Evolutionary conservation across 2,797 vertebrate species (phyloP), one percentile per base, ranked within the genome.

Genomic region (Sebastes melanostomus): DNA sequence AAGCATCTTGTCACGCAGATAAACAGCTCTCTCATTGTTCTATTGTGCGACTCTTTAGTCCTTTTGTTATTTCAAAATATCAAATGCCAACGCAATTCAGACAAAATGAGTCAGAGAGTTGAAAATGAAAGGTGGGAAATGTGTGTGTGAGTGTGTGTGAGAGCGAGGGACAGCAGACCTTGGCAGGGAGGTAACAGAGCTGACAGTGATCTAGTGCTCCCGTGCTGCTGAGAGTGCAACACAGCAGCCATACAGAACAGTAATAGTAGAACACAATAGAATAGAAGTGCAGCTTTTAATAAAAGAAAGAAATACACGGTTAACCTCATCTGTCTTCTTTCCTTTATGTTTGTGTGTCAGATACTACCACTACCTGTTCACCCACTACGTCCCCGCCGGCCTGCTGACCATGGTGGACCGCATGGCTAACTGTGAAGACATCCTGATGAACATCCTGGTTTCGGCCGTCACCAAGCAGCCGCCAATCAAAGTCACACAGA

Each of bases 291-390:
- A 52, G 18, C 46, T 50, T 70, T 67, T 72, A n/a, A 55, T 72
- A 56, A 24, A 60, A 25, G 16, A 38, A 55, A 29, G 7, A 60
- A 36, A 84, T 10, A 32, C 70, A 61, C 18, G 27, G 55, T 71
- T 58, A 55, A 36, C 29, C 58, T 66, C 12, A 8, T 62, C 61
- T 63, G 10, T 59, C 18, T 27, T 50, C 27, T 9, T 63, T 18
- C 5, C 16, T 78, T 11, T 75, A 0, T 38, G 16, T 20, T 0
- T 75, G 30, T 50, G 2, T 18, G n/a, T 22, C 92, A 98, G 97
- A 84, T 98, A 97, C 80, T 98, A 98, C 75, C 97, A 98, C 93
- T 97, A 92, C 90, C 95, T 98, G 87, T 98, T 97, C 93, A 97
- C 94, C 1, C 77, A 96, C 92, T 95, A 90, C 85, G 81, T 98